Conservation (phyloP, 2,113 vertebrate genomes). For the Aleadryas rufinucha region DNA sequence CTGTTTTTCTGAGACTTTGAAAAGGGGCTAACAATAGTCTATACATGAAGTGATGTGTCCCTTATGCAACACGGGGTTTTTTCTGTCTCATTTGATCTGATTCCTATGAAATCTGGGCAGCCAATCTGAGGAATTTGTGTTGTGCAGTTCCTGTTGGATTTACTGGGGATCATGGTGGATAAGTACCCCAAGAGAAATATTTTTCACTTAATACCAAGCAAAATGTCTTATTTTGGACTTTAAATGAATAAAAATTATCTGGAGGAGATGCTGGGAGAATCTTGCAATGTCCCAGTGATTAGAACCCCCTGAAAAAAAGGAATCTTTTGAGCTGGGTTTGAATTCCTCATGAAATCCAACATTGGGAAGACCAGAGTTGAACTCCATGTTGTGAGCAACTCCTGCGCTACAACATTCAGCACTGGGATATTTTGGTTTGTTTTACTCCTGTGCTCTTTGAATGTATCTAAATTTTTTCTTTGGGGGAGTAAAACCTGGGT, state of each 20-base stretch:
- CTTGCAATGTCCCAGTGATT: not conserved
- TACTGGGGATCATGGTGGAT: not conserved
- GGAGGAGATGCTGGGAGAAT: not conserved
- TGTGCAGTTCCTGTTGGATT: not conserved
- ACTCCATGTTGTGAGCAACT: not conserved
- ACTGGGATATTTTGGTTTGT: not conserved
- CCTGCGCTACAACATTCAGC: accelerated
- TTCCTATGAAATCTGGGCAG: not conserved
- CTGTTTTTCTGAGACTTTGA: not conserved
- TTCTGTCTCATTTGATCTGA: not conserved
- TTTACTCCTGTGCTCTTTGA: not conserved
- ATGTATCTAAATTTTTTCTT: not conserved
- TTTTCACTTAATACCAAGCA: not conserved
- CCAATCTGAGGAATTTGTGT: not conserved
- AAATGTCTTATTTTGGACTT: not conserved
- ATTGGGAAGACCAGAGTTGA: not conserved
- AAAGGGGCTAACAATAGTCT: conserved; percentile 16
- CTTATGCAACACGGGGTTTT: not conserved
- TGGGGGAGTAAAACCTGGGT: accelerated
- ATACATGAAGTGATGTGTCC: not conserved
- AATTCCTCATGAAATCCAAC: not conserved
- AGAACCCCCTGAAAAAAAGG: not conserved
- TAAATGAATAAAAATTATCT: not conserved
- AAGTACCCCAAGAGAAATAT: not conserved
- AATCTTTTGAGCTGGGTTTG: not conserved